phyloP scores from a whole-genome alignment of 2,113 vertebrate genomes.

The Mystacornis crossleyi region DNA sequence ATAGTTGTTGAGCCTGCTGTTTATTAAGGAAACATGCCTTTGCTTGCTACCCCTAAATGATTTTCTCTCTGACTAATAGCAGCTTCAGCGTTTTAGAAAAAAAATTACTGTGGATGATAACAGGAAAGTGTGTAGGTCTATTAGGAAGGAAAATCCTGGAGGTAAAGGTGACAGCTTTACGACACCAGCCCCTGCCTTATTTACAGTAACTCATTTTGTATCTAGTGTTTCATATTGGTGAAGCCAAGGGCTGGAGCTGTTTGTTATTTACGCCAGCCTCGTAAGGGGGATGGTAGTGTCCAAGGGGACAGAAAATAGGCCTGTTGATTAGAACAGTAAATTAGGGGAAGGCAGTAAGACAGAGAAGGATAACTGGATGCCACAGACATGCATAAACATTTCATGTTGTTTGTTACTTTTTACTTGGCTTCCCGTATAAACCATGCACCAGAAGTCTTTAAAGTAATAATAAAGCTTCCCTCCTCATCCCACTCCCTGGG shows the following conservation, averaged over 20 bases:
- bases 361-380: constrained; percentile 12
- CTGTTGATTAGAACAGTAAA: constrained; percentile 78
- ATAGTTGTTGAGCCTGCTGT: not conserved
- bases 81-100: constrained; percentile 36
- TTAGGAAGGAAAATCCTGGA: constrained; percentile 73
- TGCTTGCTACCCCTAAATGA: constrained; percentile 7
- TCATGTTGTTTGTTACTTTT: constrained; percentile 23
- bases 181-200: constrained; percentile 66
- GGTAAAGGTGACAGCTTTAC: constrained; percentile 76
- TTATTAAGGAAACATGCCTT: not conserved
- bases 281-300: constrained; percentile 47
- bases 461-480: constrained; percentile 30
- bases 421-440: constrained; percentile 21
- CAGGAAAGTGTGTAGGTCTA: constrained; percentile 51
- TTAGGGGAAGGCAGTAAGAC: constrained; percentile 38
- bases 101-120: constrained; percentile 53
- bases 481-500: not conserved
- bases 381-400: constrained; percentile 62
- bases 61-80: constrained; percentile 59
- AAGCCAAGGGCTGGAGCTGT: constrained; percentile 49
- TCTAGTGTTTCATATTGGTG: constrained; percentile 60
- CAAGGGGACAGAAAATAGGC: constrained; percentile 66
- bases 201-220: constrained; percentile 83
- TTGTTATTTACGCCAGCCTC: constrained; percentile 71
- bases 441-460: not conserved